phyloP scores from a whole-genome alignment of 2,113 vertebrate genomes.

The Lathamus discolor region DNA sequence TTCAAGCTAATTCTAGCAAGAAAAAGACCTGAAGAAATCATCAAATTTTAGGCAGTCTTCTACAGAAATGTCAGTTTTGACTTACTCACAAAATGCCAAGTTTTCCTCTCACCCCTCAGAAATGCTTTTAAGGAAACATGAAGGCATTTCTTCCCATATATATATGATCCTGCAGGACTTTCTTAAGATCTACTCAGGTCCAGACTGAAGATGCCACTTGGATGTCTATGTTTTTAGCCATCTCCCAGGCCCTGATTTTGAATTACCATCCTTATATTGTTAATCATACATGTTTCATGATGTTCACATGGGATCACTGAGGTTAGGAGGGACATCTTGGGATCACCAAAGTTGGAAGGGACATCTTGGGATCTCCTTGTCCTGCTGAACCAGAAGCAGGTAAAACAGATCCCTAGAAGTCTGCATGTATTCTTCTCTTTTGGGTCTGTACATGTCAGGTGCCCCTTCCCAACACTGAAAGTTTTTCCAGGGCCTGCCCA shows the following conservation, averaged over 20 bases:
- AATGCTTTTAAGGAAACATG: not conserved
- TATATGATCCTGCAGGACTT: not conserved
- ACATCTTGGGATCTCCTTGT: not conserved
- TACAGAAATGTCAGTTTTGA: not conserved
- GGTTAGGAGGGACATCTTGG: not conserved
- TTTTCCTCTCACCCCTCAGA: not conserved
- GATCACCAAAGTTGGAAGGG: not conserved
- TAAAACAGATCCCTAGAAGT: not conserved
- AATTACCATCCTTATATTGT: not conserved
- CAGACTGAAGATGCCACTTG: not conserved
- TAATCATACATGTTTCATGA: not conserved
- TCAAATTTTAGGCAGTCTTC: not conserved
- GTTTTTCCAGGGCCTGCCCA: not conserved
- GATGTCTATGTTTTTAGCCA: not conserved
- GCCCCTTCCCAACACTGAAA: rapidly evolving
- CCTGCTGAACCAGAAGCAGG: not conserved
- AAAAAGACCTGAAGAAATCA: not conserved
- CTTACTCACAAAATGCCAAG: not conserved
- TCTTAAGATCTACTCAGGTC: not conserved
- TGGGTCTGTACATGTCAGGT: rapidly evolving
- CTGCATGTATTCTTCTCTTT: not conserved
- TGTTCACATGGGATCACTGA: not conserved
- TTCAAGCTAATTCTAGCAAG: not conserved
- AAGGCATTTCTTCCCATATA: not conserved
- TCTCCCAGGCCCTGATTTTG: not conserved